A percentile compares a stretch with the other conserved stretches of the same genome.
phyloP scores from a whole-genome alignment of 1,140 invertebrate genomes.

The Heterodera carotae region DNA sequence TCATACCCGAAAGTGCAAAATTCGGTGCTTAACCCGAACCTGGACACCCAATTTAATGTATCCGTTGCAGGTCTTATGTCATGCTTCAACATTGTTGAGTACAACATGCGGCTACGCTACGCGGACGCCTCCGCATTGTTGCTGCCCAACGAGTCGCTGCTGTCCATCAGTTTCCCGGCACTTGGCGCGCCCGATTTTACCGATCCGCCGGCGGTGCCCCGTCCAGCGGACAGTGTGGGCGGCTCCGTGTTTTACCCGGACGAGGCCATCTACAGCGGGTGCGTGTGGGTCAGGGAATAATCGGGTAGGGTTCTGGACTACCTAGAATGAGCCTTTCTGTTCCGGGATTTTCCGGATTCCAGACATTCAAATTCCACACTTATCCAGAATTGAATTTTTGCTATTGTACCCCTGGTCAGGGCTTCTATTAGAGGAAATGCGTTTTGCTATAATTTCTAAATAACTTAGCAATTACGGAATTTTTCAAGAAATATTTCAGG shows the following conservation, averaged over 20 bases:
- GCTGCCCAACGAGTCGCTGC: conserved; percentile 78
- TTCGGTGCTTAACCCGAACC: no score
- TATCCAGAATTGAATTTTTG: no score
- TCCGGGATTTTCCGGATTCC: no score
- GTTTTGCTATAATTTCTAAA: no score
- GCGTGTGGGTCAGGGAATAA: no score
- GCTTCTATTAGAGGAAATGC: no score
- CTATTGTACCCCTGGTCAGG: no score
- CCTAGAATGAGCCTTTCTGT: no score
- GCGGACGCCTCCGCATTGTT: conserved; percentile 81
- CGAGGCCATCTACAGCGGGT: conserved; percentile 78
- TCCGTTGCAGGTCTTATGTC: conserved; percentile 74
- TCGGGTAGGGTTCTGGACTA: no score
- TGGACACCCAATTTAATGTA: no score
- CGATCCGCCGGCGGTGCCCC: conserved; percentile 75
- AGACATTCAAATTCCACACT: no score
- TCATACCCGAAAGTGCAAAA: no score
- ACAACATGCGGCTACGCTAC: conserved; percentile 84
- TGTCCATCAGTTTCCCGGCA: conserved; percentile 74
- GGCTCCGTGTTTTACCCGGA: conserved; percentile 91
- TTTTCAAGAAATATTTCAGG: background rate
- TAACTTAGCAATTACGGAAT: conserved; percentile 12
- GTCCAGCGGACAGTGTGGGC: conserved; percentile 76
- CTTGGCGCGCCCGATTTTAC: conserved; percentile 86
- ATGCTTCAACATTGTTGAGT: conserved; percentile 95